phyloP scores from a whole-genome alignment of 2,113 vertebrate species.

The Clarias magur region DNA sequence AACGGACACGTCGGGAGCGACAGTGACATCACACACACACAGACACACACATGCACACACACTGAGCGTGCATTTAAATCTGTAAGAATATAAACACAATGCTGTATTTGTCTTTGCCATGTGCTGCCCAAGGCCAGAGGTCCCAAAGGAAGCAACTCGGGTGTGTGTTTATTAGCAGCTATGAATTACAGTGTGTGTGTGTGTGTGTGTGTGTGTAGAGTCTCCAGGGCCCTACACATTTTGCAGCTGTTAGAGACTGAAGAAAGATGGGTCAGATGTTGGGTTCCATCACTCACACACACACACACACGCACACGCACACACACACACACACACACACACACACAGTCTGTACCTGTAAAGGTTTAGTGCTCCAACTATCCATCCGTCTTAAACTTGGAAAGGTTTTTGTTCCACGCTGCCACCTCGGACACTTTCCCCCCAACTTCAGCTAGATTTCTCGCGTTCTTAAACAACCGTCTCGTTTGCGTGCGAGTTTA shows the following conservation, averaged over 20 bases:
- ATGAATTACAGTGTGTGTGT: conserved; percentile 12
- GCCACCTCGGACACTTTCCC: too few species aligned
- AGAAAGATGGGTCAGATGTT: conserved; percentile 17
- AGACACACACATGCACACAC: background rate
- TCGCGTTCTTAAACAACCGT: background rate
- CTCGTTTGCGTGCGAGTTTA: background rate
- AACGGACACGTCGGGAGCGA: background rate
- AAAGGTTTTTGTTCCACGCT: background rate
- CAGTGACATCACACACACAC: background rate
- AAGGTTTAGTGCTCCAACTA: background rate
- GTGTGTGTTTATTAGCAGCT: conserved; percentile 14
- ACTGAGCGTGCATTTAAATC: background rate
- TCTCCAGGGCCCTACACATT: conserved; percentile 1
- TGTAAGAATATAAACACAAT: background rate
- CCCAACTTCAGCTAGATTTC: background rate
- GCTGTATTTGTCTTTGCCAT: background rate
- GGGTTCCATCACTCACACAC: conserved; percentile 22
- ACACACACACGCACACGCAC: background rate
- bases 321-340: too few species aligned
- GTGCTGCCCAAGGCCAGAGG: conserved; percentile 1
- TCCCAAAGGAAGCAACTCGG: conserved; percentile 4
- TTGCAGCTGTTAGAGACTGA: conserved; percentile 19
- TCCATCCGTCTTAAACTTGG: background rate
- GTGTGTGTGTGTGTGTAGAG: conserved; percentile 13
- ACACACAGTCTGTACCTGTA: background rate